A percentile compares a stretch with the other conserved stretches of the same genome.
phyloP scores from a whole-genome alignment of 2,888 invertebrate genomes.

The Drosophila sordidula region DNA sequence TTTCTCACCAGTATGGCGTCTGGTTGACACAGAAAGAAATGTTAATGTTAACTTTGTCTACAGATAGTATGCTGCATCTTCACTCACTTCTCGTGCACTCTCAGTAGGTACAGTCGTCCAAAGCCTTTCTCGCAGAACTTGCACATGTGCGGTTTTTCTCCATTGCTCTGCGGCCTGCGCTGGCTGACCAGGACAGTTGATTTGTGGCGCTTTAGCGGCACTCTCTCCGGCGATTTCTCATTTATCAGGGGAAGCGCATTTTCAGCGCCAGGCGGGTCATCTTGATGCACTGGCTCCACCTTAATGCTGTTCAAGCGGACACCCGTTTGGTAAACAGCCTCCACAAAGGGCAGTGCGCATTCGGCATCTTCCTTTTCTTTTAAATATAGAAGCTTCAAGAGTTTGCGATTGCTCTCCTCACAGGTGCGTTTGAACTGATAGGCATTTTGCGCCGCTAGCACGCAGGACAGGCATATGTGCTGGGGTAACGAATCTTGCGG shows the following conservation, averaged over 20 bases:
- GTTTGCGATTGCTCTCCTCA: constrained; percentile 65
- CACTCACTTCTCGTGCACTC: constrained; percentile 86
- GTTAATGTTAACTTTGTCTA: constrained; percentile 5
- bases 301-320: constrained; percentile 29
- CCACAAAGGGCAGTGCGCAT: constrained; percentile 24
- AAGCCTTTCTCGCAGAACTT: constrained; percentile 87
- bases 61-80: neutral
- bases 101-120: constrained; percentile 86
- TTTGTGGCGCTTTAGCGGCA: constrained; percentile 62
- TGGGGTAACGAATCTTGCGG: constrained; percentile 66
- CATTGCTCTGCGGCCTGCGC: constrained; percentile 86
- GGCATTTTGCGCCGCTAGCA: constrained; percentile 68
- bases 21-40: constrained; percentile 12
- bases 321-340: constrained; percentile 31
- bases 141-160: constrained; percentile 87
- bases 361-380: constrained; percentile 81
- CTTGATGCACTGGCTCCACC: constrained; percentile 8
- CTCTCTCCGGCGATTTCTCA: neutral
- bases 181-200: constrained; percentile 85
- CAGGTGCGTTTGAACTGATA: constrained; percentile 79
- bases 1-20: constrained; percentile 86
- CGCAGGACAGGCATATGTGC: constrained; percentile 78
- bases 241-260: neutral
- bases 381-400: constrained; percentile 42
- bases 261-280: constrained; percentile 1